These are phyloP conservation scores for Indicator maculatus DNA, from an alignment of 2,113 vertebrate species.

Conservation along the genomic window DNA sequence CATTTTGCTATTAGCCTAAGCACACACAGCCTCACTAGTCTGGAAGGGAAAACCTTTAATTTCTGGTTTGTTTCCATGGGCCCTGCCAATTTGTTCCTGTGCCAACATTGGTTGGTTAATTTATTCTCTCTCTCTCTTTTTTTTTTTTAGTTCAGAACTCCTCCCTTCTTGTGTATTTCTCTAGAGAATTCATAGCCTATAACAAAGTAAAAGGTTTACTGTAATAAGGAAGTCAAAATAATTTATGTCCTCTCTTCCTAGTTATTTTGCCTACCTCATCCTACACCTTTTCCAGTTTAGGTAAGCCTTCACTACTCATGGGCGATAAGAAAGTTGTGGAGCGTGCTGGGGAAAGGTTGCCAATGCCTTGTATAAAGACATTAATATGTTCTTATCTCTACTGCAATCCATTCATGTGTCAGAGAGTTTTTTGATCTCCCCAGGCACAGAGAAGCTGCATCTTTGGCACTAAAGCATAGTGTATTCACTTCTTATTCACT, in stretches of 20 bases:
- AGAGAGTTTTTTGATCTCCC: constrained; percentile 27
- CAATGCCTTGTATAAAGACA: background rate
- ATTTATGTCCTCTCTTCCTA: background rate
- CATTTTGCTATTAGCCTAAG: background rate
- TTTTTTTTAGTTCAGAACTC: background rate
- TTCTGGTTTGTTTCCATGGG: background rate
- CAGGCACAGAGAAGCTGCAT: background rate
- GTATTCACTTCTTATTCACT: background rate
- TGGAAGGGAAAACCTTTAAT: background rate
- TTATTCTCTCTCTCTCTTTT: background rate
- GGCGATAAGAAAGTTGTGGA: background rate
- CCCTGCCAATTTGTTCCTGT: background rate
- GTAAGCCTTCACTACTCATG: background rate
- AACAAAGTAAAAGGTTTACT: background rate
- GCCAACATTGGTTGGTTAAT: background rate
- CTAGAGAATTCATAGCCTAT: background rate
- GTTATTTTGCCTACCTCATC: background rate
- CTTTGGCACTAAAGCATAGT: background rate
- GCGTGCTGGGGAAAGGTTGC: background rate
- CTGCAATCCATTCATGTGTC: background rate
- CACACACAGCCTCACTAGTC: background rate
- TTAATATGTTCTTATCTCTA: constrained; percentile 28
- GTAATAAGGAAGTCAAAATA: accelerated
- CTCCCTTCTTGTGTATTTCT: background rate
- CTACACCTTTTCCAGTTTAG: background rate